Base-by-base conservation (phyloP, 2,113 vertebrate species). In the Excalfactoria chinensis region DNA sequence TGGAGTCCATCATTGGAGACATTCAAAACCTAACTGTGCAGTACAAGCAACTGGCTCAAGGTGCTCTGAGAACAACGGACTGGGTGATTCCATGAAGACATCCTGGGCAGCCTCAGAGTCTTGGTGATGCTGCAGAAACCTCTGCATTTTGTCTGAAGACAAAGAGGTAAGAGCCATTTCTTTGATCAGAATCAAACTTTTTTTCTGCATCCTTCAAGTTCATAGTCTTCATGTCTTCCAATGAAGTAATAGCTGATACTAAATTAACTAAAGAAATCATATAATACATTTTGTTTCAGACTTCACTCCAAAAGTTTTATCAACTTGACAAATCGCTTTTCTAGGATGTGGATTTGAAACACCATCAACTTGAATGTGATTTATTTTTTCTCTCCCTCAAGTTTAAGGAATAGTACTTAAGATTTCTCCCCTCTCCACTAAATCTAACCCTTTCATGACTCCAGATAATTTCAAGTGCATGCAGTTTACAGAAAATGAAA, bases 221-320 rank as follows among this genome's bases (percentile, higher is more conserved):
- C 41, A 58, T 3, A 56, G 14, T 25, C 48, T 64, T 68, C 32
- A 22, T 0, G 0, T 40, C 51, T 74, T n/a, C 13, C 1, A 2
- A 44, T n/a, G 9, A 83, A 73, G 22, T 56, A 37, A 92, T 30
- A 62, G 43, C 15, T 0, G 1, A 58, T 13, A 44, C 11, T 32
- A 68, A 55, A 48, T 68, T 35, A 68, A 60, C 35, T 68, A 22
- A 55, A 55, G 41, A 32, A 78, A 62, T 25, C 11, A 30, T n/a
- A 37, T 37, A 62, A 30, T 25, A 6, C 11, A 41, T 6, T 69
- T 14, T 8, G 4, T 1, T 64, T 66, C 44, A 93, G 15, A 66
- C 3, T 6, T n/a, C 32, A 60, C 5, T 56, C 30, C 30, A 44
- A 5, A 80, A 48, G 21, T 53, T 89, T 23, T 34, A 13, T 71